Percentiles rank a stretch among this genome's conserved stretches.
phyloP scores from a whole-genome alignment of 2,113 vertebrate genomes.

The Mus spicilegus region DNA sequence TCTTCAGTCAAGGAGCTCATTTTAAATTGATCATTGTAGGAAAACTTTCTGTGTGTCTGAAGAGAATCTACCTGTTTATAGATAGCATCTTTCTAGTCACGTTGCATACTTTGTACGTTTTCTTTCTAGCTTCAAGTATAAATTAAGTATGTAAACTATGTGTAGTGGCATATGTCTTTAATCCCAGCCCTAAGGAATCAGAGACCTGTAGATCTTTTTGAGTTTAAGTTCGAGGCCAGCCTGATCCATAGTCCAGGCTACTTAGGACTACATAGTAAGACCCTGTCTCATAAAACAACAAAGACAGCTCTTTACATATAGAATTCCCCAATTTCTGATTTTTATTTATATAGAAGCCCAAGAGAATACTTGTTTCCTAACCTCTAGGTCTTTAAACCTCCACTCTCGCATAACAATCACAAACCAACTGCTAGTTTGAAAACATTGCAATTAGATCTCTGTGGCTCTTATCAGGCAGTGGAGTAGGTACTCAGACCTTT shows the following conservation, averaged over 20 bases:
- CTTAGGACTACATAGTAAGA: not conserved
- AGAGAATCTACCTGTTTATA: not conserved
- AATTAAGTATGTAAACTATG: not conserved
- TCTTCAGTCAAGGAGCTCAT: not conserved
- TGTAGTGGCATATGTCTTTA: not conserved
- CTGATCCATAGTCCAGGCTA: not conserved
- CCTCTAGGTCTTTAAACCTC: not conserved
- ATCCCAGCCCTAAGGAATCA: not conserved
- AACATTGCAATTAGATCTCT: not conserved
- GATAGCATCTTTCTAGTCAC: slow-evolving; percentile 1
- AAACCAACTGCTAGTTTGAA: not conserved
- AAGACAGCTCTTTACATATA: not conserved
- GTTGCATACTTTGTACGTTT: slow-evolving; percentile 24
- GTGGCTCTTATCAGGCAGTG: slow-evolving; percentile 1
- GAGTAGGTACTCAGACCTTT: not conserved
- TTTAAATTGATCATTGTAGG: slow-evolving; percentile 34
- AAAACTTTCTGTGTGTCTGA: slow-evolving; percentile 9
- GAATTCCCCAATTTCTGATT: slow-evolving; percentile 23
- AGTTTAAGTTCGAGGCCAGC: not conserved
- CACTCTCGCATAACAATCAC: not conserved
- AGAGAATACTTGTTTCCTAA: slow-evolving; percentile 48
- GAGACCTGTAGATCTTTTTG: not conserved
- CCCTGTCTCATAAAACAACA: not conserved
- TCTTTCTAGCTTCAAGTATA: slow-evolving; percentile 26
- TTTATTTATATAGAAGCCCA: not conserved